Evolutionary conservation across 2,888 invertebrate species (phyloP).

Genomic region (Petrolisthes cinctipes): DNA sequence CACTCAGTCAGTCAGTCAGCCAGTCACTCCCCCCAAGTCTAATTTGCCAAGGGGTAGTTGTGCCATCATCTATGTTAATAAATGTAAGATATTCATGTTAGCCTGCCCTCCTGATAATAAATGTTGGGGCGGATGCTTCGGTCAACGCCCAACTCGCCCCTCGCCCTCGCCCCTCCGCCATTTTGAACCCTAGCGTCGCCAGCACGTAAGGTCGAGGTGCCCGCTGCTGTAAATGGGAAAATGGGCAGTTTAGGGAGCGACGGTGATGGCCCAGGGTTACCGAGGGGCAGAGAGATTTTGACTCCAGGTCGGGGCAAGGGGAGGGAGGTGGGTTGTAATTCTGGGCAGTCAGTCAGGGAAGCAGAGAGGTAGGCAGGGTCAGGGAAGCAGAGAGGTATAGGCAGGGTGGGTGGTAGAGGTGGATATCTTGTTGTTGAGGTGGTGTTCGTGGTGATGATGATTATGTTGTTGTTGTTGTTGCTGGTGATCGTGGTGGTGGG

Average conservation of each 20-base stretch:
- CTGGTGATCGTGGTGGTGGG: too few species aligned
- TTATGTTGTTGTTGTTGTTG: too few species aligned
- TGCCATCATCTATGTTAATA: conserved; percentile 62
- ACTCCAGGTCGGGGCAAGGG: background rate
- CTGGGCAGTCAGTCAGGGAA: background rate
- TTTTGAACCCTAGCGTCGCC: too few species aligned
- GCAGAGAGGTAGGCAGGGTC: background rate
- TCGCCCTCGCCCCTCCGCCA: background rate
- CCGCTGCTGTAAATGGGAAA: conserved; percentile 26
- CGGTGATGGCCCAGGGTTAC: background rate
- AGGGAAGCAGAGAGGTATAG: background rate
- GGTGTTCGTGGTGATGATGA: too few species aligned
- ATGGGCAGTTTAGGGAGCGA: conserved; percentile 32
- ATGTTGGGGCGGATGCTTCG: conserved; percentile 56
- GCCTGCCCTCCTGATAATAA: conserved; percentile 53
- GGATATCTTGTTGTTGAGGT: too few species aligned
- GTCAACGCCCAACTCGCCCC: conserved; percentile 38
- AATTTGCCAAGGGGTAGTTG: conserved; percentile 55
- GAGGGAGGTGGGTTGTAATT: background rate
- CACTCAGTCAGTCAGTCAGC: conserved; percentile 8
- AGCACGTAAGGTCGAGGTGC: conserved; percentile 26
- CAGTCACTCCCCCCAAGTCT: conserved; percentile 8
- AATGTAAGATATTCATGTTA: conserved; percentile 58
- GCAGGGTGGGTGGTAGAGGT: too few species aligned
- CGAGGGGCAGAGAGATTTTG: background rate